These are phyloP conservation scores for Epinotia ramella DNA, from an alignment of 2,888 invertebrate genomes.

Conservation along the genomic window DNA sequence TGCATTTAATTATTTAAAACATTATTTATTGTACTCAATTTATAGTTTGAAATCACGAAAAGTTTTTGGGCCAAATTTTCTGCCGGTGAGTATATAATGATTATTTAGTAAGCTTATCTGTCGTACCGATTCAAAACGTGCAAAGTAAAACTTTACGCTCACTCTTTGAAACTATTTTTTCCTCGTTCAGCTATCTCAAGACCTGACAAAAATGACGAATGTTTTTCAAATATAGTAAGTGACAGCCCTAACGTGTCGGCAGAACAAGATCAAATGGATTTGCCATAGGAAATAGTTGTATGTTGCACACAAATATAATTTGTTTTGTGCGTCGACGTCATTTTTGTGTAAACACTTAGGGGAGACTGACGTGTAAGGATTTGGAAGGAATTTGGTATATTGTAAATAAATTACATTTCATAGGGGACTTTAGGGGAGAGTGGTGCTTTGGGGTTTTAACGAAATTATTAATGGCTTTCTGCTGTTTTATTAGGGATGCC, in stretches of 20 bases:
- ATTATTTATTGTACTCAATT: too few species aligned
- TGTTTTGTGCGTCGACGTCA: conserved; percentile 40
- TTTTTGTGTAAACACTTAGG: conserved; percentile 40
- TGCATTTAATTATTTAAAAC: too few species aligned
- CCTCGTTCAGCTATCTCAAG: conserved; percentile 16
- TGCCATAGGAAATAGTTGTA: conserved; percentile 50
- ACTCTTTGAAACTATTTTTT: not conserved
- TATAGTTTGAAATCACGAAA: too few species aligned
- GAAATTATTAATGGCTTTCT: conserved; percentile 33
- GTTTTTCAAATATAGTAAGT: conserved; percentile 4
- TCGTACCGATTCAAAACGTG: too few species aligned
- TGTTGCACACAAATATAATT: conserved; percentile 53
- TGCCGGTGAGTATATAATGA: too few species aligned
- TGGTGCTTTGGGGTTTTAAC: conserved; percentile 3
- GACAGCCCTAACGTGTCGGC: conserved; percentile 51
- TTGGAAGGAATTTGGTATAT: conserved; percentile 34
- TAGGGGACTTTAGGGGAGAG: conserved; percentile 10
- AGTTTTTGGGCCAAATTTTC: too few species aligned
- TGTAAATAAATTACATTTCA: conserved; percentile 39
- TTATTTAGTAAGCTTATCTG: too few species aligned
- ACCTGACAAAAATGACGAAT: not conserved
- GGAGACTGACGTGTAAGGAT: conserved; percentile 36
- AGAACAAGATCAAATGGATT: conserved; percentile 55
- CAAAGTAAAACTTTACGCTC: too few species aligned
- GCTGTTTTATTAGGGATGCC: conserved; percentile 16